phyloP scores from a whole-genome alignment of 1,140 invertebrate genomes.

The Patella vulgata region DNA sequence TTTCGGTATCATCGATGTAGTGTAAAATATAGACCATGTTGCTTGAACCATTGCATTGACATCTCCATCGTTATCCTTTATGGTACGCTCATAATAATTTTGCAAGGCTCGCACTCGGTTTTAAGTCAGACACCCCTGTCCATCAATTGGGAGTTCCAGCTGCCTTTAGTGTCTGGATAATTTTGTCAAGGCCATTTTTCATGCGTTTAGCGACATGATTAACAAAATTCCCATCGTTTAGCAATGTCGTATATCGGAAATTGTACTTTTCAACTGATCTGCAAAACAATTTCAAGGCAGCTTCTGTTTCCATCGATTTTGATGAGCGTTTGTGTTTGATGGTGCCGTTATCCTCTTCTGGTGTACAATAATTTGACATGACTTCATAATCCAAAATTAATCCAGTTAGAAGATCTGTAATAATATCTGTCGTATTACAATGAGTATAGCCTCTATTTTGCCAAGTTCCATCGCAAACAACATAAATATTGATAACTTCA shows the following conservation, averaged over 20 bases:
- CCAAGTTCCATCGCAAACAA: slow-evolving; percentile 7
- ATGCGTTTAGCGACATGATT: slow-evolving; percentile 18
- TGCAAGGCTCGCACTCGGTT: slow-evolving; percentile 4
- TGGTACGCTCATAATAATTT: slow-evolving; percentile 17
- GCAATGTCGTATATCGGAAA: slow-evolving; percentile 11
- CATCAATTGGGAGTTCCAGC: slow-evolving; percentile 5
- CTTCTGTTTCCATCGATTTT: slow-evolving; percentile 6
- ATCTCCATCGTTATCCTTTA: slow-evolving; percentile 15
- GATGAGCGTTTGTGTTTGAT: neutral
- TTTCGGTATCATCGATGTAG: slow-evolving; percentile 6
- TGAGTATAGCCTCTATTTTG: neutral
- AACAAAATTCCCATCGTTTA: slow-evolving; percentile 21
- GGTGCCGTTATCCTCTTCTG: slow-evolving; percentile 1
- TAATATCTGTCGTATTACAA: too few relatives aligned
- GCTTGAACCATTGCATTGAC: slow-evolving; percentile 6
- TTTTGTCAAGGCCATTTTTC: slow-evolving; percentile 9
- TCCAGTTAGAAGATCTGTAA: neutral
- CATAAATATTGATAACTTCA: neutral
- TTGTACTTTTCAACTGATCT: slow-evolving; percentile 1
- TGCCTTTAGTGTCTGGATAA: slow-evolving; percentile 5
- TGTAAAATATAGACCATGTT: slow-evolving; percentile 14
- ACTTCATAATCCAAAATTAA: neutral
- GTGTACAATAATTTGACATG: slow-evolving; percentile 5
- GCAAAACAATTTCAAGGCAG: neutral
- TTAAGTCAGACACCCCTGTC: slow-evolving; percentile 7